A percentile compares a stretch with the other conserved stretches of the same genome.
Evolutionary conservation across 1,140 invertebrate species (phyloP).

Genomic region (Drosophila ercepeae): DNA sequence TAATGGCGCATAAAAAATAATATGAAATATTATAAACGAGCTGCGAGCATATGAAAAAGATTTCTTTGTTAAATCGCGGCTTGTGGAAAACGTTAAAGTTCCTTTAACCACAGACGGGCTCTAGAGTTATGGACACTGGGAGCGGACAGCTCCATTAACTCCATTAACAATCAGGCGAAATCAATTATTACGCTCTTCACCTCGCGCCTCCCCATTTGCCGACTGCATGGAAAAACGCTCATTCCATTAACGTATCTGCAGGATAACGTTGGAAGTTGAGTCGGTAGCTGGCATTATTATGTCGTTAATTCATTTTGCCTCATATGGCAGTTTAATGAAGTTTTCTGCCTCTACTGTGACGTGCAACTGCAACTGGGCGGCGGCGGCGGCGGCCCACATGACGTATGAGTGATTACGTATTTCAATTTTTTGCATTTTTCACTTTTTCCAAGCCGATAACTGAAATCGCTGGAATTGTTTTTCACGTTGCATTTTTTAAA

Average conservation of each 20-base stretch:
- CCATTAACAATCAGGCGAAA: slow-evolving; percentile 62
- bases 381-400: slow-evolving; percentile 8
- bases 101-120: background rate
- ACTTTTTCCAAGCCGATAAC: background rate
- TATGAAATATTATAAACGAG: background rate
- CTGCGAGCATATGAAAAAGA: background rate
- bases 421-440: slow-evolving; percentile 15
- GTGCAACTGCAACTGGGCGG: background rate
- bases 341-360: slow-evolving; percentile 34
- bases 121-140: background rate
- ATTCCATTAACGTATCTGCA: slow-evolving; percentile 40
- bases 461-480: background rate
- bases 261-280: slow-evolving; percentile 15
- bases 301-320: slow-evolving; percentile 61
- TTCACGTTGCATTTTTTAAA: too few species aligned
- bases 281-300: slow-evolving; percentile 31
- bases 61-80: slow-evolving; percentile 3
- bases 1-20: too few species aligned
- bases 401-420: slow-evolving; percentile 61
- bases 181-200: slow-evolving; percentile 57
- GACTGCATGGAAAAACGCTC: slow-evolving; percentile 42
- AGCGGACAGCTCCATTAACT: slow-evolving; percentile 53
- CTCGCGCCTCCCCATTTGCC: slow-evolving; percentile 26
- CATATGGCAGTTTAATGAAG: slow-evolving; percentile 60
- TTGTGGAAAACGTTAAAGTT: slow-evolving; percentile 16